Conservation (phyloP, 2,888 invertebrate species). For the Liodrosophila aerea region DNA sequence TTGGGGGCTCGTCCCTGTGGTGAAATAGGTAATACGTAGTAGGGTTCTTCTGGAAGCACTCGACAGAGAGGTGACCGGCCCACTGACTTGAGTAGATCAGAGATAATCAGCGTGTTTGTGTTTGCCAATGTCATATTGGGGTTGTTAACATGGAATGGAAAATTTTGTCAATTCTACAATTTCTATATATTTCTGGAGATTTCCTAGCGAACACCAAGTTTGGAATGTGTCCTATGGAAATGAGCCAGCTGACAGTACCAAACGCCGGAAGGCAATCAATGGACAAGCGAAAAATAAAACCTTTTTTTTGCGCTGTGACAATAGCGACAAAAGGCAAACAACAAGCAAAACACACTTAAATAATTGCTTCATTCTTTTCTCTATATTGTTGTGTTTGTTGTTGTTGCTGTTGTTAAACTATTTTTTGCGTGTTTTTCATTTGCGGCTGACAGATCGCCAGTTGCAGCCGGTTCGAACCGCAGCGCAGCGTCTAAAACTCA, state of each 20-base stretch:
- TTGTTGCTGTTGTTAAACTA: conserved; percentile 10
- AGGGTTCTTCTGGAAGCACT: conserved; percentile 20
- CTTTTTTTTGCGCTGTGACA: conserved; percentile 9
- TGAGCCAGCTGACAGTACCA: too few relatives aligned
- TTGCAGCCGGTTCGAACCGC: conserved; percentile 63
- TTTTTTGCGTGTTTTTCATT: too few relatives aligned
- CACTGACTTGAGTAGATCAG: not conserved
- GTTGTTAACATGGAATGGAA: conserved; percentile 37
- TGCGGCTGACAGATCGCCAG: conserved; percentile 21
- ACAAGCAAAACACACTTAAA: conserved; percentile 40
- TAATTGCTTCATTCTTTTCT: conserved; percentile 53
- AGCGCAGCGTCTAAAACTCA: conserved; percentile 32
- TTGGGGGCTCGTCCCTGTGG: conserved; percentile 75
- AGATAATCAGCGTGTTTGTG: not conserved
- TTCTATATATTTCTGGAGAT: too few relatives aligned
- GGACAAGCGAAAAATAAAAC: conserved; percentile 38
- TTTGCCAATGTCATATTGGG: conserved; percentile 46
- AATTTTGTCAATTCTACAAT: conserved; percentile 5
- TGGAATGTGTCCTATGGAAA: too few relatives aligned
- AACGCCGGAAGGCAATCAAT: conserved; percentile 60
- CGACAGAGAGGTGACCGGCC: not conserved
- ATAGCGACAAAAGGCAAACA: conserved; percentile 21
- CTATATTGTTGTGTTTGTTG: conserved; percentile 15
- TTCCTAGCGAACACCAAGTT: too few relatives aligned
- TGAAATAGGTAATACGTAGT: conserved; percentile 54